Base-by-base conservation (phyloP, 2,797 vertebrate genomes). In the Luscinia luscinia region DNA sequence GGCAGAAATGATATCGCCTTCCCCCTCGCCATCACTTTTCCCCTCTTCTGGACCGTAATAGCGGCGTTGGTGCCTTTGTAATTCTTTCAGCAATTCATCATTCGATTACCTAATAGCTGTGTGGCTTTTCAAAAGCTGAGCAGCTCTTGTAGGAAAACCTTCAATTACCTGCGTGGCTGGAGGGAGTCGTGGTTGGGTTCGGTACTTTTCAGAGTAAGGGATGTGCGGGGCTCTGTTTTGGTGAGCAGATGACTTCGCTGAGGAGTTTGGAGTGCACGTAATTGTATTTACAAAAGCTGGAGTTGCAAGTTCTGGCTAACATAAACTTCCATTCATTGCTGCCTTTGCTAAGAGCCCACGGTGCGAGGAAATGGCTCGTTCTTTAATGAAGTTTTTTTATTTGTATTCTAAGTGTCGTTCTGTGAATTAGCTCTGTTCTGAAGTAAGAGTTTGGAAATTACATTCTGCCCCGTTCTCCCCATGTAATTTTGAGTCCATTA, bases 271-370 rank as follows among this genome's bases (percentile, higher is more conserved):
- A 93, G 90, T 10, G n/a, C 63, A 15, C 49, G 49, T 73, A 81
- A 95, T 90, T 46, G 21, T 95, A 95, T 93, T 94, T 95, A 94
- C 85, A 93, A 95, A 92, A 91, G 89, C 75, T 63, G 81, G 80
- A 94, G 90, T 46, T 82, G 83, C 73, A 43, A 77, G 67, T 76
- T 80, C 87, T 87, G 89, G 63, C 80, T 91, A 93, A 90, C 69
- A 45, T 95, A 95, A 93, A 95, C 88, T 95, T 87, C 89, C 87
- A 94, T 97, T 96, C 92, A 96, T 94, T 90, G 70, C 85, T 89
- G 86, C 82, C 52, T 85, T 51, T 38, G 51, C 91, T 57, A 4
- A 41, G 67, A 84, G 51, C 17, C 19, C 63, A 3, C 22, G 59
- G 70, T 72, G 61, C 20, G 69, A 90, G 69, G 63, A 57, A 94